Conservation (phyloP, 2,113 vertebrate species). For the Hepsetus odoe region DNA sequence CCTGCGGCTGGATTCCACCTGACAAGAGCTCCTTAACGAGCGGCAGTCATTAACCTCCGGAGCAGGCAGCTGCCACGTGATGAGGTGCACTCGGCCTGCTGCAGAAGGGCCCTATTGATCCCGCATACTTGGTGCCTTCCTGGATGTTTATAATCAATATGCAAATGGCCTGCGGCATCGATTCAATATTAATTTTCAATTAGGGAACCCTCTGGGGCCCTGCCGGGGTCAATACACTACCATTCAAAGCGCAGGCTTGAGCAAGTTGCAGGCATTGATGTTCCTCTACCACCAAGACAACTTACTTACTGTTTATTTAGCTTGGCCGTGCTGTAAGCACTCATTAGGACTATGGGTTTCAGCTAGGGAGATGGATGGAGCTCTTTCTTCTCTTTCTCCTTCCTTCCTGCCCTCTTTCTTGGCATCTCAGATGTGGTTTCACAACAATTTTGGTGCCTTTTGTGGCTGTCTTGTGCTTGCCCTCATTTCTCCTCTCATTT, state of each 20-base stretch:
- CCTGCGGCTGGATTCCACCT: conserved; percentile 74
- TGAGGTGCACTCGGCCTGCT: conserved; percentile 80
- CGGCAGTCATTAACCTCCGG: conserved; percentile 81
- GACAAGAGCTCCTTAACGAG: conserved; percentile 80
- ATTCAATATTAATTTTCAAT: conserved; percentile 99
- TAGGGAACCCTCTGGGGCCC: conserved; percentile 97
- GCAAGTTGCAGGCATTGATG: conserved; percentile 82
- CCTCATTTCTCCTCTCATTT: conserved; percentile 25
- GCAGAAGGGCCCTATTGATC: conserved; percentile 92
- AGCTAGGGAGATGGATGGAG: conserved; percentile 75
- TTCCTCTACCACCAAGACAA: conserved; percentile 79
- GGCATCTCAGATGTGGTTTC: conserved; percentile 17
- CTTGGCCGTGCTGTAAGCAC: conserved; percentile 78
- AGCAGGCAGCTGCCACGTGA: conserved; percentile 75
- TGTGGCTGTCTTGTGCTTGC: neutral
- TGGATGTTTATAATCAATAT: conserved; percentile 99
- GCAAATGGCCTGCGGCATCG: conserved; percentile 96
- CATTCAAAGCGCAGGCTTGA: conserved; percentile 84
- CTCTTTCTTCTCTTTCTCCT: conserved; percentile 60
- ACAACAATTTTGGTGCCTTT: neutral
- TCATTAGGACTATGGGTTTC: conserved; percentile 76
- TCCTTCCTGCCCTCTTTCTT: conserved; percentile 47
- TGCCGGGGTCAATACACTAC: conserved; percentile 94
- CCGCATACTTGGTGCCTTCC: conserved; percentile 94
- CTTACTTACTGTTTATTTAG: conserved; percentile 88